Evolutionary conservation across 2,888 invertebrate species (phyloP), one percentile per base, ranked within the genome.

Genomic region (Conomelus anceps): DNA sequence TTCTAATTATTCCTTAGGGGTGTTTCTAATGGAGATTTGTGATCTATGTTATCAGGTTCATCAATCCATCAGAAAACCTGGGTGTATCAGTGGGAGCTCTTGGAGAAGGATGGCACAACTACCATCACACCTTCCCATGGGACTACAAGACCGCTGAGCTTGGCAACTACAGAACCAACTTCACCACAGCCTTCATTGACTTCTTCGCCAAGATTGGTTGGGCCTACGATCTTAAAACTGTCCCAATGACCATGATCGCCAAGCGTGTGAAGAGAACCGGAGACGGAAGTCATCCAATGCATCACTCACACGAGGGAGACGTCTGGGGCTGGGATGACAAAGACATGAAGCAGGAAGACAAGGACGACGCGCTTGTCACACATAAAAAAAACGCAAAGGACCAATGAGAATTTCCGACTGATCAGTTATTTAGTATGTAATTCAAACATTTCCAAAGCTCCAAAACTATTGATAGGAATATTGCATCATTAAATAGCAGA

Each of bases 201-300:
- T 92, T 93, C 90, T 96, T 96, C 92, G 96, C 96, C 17, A 94
- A 94, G 92, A 93, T 95, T 93, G 98, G 98, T 85, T 95, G 95
- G 94, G 98, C 97, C 0, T 98, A 97, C 93, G 97, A 98, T 92
- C 93, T 97, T 92, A 98, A 97, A 93, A 97, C 96, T 0, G 97
- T 97, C 0, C 95, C 96, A 3, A 93, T 94, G 7, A 96, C 96
- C 9, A 91, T 97, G 94, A 95, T 98, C 3, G 94, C 94, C 90
- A 96, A 95, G 92, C 94, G 98, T 88, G 95, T 96, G 0, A 92
- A 94, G 24, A 95, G 97, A 91, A 97, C 97, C 0, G 97, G 97
- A 0, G 97, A 97, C 91, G 97, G 97, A 0, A 93, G 94, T 7
- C 95, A 95, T 91, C 93, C 93, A 0, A 91, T 91, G 91, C 90